These are phyloP conservation scores for Nomia melanderi DNA, from an alignment of 1,140 invertebrate genomes.

Conservation along the genomic window DNA sequence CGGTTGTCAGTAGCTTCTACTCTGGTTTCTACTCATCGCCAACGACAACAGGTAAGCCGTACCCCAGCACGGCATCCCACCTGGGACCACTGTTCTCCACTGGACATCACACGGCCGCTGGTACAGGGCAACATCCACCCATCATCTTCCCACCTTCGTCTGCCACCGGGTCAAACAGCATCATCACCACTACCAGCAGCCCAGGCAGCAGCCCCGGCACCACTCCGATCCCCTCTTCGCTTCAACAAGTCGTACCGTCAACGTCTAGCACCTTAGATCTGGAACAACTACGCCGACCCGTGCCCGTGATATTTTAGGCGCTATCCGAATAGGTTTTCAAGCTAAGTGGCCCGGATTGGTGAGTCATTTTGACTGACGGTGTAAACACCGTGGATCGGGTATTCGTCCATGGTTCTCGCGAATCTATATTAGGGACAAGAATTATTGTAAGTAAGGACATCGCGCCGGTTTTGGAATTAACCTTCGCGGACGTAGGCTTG, in stretches of 20 bases:
- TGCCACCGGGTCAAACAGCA: neutral
- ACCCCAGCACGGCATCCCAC: slow-evolving; percentile 68
- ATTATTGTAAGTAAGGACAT: too few species aligned
- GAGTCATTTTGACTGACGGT: too few species aligned
- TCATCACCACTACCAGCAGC: slow-evolving; percentile 38
- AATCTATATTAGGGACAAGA: too few species aligned
- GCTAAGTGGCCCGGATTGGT: neutral
- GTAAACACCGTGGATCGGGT: too few species aligned
- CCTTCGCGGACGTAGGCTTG: too few species aligned
- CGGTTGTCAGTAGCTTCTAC: slow-evolving; percentile 84
- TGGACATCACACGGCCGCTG: slow-evolving; percentile 71
- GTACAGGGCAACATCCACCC: slow-evolving; percentile 19
- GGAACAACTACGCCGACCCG: slow-evolving; percentile 80
- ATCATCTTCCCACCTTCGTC: slow-evolving; percentile 35
- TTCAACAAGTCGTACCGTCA: slow-evolving; percentile 68
- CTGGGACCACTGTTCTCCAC: slow-evolving; percentile 76
- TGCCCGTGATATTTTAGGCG: slow-evolving; percentile 82
- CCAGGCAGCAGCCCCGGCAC: slow-evolving; percentile 59
- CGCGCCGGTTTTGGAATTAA: too few species aligned
- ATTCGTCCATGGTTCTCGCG: too few species aligned
- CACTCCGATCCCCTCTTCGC: slow-evolving; percentile 71
- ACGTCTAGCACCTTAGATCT: slow-evolving; percentile 73
- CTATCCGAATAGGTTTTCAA: neutral
- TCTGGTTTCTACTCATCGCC: slow-evolving; percentile 78
- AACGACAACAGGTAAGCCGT: slow-evolving; percentile 39